These are phyloP conservation scores for Daubentonia madagascariensis DNA, from an alignment of 2,113 vertebrate species.

Conservation along the genomic window DNA sequence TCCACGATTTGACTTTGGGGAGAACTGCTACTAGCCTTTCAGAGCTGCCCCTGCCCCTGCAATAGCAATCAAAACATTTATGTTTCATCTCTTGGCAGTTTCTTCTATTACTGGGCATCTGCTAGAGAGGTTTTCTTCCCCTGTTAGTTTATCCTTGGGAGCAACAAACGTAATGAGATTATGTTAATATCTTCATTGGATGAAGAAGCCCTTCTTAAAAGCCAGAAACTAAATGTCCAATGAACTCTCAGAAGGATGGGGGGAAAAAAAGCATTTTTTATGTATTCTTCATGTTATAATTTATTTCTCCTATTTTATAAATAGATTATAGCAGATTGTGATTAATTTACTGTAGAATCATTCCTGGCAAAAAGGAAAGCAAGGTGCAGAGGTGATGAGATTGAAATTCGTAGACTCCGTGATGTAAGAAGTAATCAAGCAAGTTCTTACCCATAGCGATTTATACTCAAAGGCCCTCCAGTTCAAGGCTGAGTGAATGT, in stretches of 20 bases:
- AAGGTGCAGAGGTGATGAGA: neutral
- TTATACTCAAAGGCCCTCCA: neutral
- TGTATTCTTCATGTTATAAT: neutral
- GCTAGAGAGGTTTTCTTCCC: neutral
- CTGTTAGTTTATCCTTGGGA: neutral
- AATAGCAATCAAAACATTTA: neutral
- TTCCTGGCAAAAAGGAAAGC: neutral
- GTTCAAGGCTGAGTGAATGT: neutral
- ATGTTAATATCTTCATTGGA: neutral
- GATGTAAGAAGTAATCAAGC: neutral
- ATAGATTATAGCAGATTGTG: neutral
- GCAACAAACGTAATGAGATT: neutral
- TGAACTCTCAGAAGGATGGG: neutral
- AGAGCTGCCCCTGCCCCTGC: neutral
- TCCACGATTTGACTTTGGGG: neutral
- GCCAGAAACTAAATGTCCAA: neutral
- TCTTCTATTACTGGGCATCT: neutral
- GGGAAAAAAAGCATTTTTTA: neutral
- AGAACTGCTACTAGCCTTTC: neutral
- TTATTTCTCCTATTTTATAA: neutral
- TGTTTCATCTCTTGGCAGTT: neutral
- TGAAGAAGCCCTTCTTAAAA: neutral
- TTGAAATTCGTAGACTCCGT: neutral
- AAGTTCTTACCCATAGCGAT: neutral
- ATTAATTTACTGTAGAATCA: neutral